These are phyloP conservation scores for Apolygus lucorum DNA, from an alignment of 1,140 invertebrate genomes.

Conservation along the genomic window DNA sequence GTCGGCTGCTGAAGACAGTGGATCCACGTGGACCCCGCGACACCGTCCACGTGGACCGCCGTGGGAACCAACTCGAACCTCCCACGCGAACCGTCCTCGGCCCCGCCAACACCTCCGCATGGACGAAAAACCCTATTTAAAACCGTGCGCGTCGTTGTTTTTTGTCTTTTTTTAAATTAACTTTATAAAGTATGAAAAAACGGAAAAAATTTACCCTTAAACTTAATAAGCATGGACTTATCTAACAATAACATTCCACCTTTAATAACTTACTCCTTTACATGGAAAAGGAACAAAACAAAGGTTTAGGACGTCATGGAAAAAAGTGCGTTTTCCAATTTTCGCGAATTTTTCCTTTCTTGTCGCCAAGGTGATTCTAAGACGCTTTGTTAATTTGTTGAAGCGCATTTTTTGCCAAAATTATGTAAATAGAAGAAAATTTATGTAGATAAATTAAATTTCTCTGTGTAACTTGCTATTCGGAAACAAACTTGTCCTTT, in stretches of 20 bases:
- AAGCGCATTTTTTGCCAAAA: neutral
- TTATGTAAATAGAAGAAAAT: neutral
- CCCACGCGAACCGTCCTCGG: too few species aligned
- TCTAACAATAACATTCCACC: neutral
- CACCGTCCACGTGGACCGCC: neutral
- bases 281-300: neutral
- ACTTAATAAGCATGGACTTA: too few species aligned
- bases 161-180: neutral
- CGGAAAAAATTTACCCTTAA: too few species aligned
- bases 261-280: too few species aligned
- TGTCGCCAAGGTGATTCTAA: neutral
- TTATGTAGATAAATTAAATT: neutral
- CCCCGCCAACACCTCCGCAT: neutral
- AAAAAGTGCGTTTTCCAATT: neutral
- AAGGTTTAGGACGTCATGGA: neutral
- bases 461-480: neutral
- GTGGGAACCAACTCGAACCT: too few species aligned
- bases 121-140: neutral
- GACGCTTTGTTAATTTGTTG: neutral
- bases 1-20: too few species aligned
- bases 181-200: too few species aligned
- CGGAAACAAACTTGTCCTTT: constrained; percentile 5
- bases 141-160: neutral
- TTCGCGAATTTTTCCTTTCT: neutral
- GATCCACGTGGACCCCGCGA: neutral